A percentile compares a stretch with the other conserved stretches of the same genome.
Conservation (phyloP, 2,113 vertebrate genomes). For the Caranx ignobilis region DNA sequence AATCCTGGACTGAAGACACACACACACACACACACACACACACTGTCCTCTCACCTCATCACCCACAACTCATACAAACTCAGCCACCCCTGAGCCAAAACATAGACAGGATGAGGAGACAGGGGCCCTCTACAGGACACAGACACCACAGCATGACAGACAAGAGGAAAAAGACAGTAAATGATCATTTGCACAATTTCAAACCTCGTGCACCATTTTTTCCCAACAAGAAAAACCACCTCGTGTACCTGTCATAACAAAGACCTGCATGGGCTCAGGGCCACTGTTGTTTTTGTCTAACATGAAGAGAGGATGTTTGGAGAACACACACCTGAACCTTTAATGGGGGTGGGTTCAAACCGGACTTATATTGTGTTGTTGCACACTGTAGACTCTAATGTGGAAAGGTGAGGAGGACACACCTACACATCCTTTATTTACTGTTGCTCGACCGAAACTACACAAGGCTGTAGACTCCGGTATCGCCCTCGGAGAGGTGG, state of each 20-base stretch:
- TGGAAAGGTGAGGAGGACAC: constrained; percentile 75
- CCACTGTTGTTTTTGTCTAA: constrained; percentile 2
- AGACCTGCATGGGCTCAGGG: neutral
- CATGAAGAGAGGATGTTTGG: neutral
- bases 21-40: constrained; percentile 31
- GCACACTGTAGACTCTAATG: neutral
- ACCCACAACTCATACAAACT: constrained; percentile 18
- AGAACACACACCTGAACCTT: constrained; percentile 20
- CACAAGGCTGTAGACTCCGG: constrained; percentile 34
- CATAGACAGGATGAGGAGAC: constrained; percentile 70
- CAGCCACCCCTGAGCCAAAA: constrained; percentile 66
- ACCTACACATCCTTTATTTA: constrained; percentile 72
- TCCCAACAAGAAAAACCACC: neutral
- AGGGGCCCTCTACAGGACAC: constrained; percentile 67
- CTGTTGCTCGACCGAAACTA: constrained; percentile 70
- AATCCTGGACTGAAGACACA: constrained; percentile 62
- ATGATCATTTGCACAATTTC: neutral
- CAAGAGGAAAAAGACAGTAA: neutral
- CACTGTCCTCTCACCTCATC: constrained; percentile 29
- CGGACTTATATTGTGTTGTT: constrained; percentile 16
- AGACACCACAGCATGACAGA: constrained; percentile 41
- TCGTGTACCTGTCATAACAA: neutral
- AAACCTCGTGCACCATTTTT: neutral
- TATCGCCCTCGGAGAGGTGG: constrained; percentile 58
- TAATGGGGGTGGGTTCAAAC: neutral